Evolutionary conservation across 2,797 vertebrate genomes (phyloP).

Genomic region (Phalanger gymnotis): DNA sequence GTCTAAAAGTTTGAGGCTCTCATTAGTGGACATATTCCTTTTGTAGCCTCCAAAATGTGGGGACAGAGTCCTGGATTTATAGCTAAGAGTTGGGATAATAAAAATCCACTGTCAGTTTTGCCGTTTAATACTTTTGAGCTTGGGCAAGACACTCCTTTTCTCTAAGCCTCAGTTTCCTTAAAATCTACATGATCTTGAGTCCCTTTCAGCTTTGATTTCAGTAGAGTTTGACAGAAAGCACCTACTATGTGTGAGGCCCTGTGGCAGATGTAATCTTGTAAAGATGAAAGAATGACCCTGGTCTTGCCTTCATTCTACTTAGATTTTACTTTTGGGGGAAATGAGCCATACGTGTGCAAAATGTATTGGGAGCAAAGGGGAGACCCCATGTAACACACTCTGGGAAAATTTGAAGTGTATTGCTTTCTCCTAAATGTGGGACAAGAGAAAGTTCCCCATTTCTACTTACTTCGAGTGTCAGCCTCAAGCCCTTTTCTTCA

Average conservation of each 20-base stretch:
- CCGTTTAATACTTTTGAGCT: neutral
- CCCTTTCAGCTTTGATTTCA: neutral
- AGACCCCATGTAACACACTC: neutral
- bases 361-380: neutral
- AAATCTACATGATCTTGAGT: neutral
- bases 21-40: neutral
- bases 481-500: neutral
- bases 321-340: neutral
- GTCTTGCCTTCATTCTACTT: neutral
- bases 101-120: neutral
- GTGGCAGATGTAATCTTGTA: neutral
- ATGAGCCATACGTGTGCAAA: neutral
- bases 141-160: neutral
- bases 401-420: neutral
- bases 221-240: neutral
- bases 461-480: neutral
- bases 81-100: neutral
- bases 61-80: neutral
- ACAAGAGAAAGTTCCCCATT: neutral
- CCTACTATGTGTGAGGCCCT: neutral
- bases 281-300: neutral
- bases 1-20: neutral
- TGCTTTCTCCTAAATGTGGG: neutral
- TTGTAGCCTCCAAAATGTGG: neutral
- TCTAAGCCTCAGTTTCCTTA: neutral